These are phyloP conservation scores for Vulpes ferrilata DNA, from an alignment of 2,113 vertebrate species.

Conservation along the genomic window DNA sequence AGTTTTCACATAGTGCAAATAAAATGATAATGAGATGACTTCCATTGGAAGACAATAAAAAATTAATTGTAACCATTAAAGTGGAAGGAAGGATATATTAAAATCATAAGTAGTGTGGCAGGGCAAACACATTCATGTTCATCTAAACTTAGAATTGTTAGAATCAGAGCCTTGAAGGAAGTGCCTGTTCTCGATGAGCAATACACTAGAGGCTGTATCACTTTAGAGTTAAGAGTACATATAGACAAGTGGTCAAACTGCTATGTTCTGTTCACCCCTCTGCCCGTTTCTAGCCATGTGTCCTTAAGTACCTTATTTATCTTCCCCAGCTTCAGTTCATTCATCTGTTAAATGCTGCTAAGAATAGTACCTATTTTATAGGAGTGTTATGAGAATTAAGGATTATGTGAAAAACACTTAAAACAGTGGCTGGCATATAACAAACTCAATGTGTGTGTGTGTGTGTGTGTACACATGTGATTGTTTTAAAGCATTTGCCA, in stretches of 20 bases:
- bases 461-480: not conserved
- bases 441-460: not conserved
- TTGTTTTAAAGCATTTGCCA: conserved; percentile 47
- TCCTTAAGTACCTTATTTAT: not conserved
- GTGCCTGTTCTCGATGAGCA: not conserved
- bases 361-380: conserved; percentile 21
- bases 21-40: not conserved
- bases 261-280: not conserved
- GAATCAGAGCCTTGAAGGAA: conserved; percentile 23
- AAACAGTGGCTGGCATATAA: not conserved
- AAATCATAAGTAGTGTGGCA: not conserved
- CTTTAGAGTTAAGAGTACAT: not conserved
- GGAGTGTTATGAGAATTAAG: conserved; percentile 2
- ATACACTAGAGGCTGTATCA: not conserved
- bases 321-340: not conserved
- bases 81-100: not conserved
- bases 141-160: conserved; percentile 14
- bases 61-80: not conserved
- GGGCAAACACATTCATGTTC: not conserved
- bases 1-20: not conserved
- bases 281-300: not conserved
- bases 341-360: conserved; percentile 16
- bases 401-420: not conserved
- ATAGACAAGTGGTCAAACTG: not conserved
- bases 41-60: not conserved